A percentile compares a stretch with the other conserved stretches of the same genome.
These are phyloP conservation scores for Parnassius orleans DNA, from an alignment of 2,888 invertebrate genomes.

Conservation along the genomic window DNA sequence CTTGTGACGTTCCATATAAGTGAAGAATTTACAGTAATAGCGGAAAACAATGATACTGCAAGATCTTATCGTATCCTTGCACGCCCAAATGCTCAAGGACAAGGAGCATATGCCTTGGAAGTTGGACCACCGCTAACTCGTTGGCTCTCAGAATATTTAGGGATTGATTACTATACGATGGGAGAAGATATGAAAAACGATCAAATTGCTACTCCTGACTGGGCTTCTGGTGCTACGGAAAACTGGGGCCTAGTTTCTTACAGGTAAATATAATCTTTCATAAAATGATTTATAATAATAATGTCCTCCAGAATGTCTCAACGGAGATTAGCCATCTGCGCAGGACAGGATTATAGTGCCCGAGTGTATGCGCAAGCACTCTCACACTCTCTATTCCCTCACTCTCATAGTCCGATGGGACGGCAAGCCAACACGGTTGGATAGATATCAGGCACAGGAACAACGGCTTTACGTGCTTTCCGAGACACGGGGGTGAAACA, in stretches of 20 bases:
- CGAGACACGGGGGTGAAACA: no score
- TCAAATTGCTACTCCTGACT: constrained; percentile 69
- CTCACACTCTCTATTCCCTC: no score
- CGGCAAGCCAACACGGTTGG: no score
- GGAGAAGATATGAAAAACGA: constrained; percentile 64
- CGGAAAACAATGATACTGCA: constrained; percentile 49
- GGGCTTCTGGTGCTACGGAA: constrained; percentile 76
- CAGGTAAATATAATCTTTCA: constrained; percentile 44
- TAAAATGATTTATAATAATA: no score
- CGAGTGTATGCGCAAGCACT: no score
- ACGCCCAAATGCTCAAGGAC: constrained; percentile 58
- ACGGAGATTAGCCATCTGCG: no score
- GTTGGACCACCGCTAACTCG: constrained; percentile 63
- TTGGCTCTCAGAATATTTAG: constrained; percentile 65
- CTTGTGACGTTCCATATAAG: constrained; percentile 86
- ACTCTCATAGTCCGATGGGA: no score
- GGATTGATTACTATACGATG: constrained; percentile 65
- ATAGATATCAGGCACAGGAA: no score
- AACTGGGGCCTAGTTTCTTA: constrained; percentile 76
- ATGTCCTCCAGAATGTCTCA: no score
- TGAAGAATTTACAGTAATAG: constrained; percentile 63
- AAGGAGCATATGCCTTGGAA: constrained; percentile 68
- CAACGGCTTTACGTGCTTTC: no score
- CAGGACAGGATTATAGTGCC: no score
- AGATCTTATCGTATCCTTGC: constrained; percentile 66